phyloP scores from a whole-genome alignment of 2,888 invertebrate species.

The Chrysolina americana region DNA sequence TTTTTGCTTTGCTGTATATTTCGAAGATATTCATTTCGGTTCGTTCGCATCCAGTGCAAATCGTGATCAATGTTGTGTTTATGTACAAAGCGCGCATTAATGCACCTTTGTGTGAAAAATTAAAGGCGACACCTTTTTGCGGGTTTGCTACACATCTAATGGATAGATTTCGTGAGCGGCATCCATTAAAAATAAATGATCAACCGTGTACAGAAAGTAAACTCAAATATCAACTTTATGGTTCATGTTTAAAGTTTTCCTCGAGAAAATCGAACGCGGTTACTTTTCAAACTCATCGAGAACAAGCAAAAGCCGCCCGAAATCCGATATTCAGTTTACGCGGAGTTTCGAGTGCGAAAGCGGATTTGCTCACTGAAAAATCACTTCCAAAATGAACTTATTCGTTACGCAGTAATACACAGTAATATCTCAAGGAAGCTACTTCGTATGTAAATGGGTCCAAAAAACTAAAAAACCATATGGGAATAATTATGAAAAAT shows the following conservation, averaged over 20 bases:
- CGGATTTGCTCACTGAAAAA: neutral
- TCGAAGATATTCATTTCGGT: neutral
- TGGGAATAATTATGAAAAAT: neutral
- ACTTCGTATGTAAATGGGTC: neutral
- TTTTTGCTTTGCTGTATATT: too few relatives aligned
- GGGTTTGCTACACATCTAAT: neutral
- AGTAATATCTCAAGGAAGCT: neutral
- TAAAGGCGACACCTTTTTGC: constrained; percentile 6
- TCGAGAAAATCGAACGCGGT: constrained; percentile 4
- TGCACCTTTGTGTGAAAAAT: constrained; percentile 13
- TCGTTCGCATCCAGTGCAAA: neutral
- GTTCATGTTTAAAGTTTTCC: constrained; percentile 15
- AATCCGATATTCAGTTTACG: constrained; percentile 15
- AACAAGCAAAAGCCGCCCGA: constrained; percentile 4
- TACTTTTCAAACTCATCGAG: constrained; percentile 17
- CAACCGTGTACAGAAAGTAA: constrained; percentile 20
- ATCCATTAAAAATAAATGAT: constrained; percentile 18
- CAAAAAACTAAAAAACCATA: neutral
- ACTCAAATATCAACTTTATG: constrained; percentile 17
- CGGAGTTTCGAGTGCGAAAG: constrained; percentile 6
- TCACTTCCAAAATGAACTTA: neutral
- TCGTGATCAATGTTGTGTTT: neutral
- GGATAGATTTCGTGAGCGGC: constrained; percentile 14
- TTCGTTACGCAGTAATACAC: neutral
- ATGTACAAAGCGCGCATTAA: neutral